Evolutionary conservation across 2,888 invertebrate genomes (phyloP), one percentile per base, ranked within the genome.

Genomic region (Chloroclystis v-ata): DNA sequence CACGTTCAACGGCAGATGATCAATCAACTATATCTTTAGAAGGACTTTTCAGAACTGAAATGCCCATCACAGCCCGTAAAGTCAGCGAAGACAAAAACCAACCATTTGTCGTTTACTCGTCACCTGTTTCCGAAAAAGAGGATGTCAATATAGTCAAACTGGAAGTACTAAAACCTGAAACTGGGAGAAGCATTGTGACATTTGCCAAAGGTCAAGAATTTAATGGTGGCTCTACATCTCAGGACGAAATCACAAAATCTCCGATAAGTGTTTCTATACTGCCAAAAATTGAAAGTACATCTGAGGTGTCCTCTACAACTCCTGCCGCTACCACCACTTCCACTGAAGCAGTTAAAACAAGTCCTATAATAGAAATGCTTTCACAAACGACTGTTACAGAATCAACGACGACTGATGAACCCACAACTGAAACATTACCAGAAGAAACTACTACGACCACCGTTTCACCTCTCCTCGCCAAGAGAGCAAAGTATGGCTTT

Each of bases 1-100:
- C 82, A 7, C 77, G 81, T 28, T 67, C 74, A 1, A 72, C 76
- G 65, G 55, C 68, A 1, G 82, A 76, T 6, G 90, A 93, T 70
- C 89, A 91, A 1, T 92, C 93, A 0, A 93, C 93, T 1, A 89
- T 93, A 53, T 79, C 93, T 8, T 72, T 93, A 54, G 92, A 93
- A 78, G 92, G 89, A 1, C 75, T 93, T 6, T 93, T 93, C 61
- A 90, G 90, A 67, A 89, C 89, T 45, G 81, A 90, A 65, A 81
- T 77, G 40, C 84, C 89, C 0, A 48, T 70, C 1, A 73, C 63
- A 51, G 73, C 74, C 3, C 73, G 69, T 49, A 77, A 78, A 67
- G 55, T 71, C 1, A 65, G 52, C 43, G 61, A 68, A 26, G 63
- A 65, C n/a, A 63, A 59, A n/a, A 77, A 70, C 20, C 76, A 80